Percentiles rank a stretch among this genome's conserved stretches.
These are phyloP conservation scores for Rhaphigaster nebulosa DNA, from an alignment of 2,888 invertebrate genomes.

Conservation along the genomic window DNA sequence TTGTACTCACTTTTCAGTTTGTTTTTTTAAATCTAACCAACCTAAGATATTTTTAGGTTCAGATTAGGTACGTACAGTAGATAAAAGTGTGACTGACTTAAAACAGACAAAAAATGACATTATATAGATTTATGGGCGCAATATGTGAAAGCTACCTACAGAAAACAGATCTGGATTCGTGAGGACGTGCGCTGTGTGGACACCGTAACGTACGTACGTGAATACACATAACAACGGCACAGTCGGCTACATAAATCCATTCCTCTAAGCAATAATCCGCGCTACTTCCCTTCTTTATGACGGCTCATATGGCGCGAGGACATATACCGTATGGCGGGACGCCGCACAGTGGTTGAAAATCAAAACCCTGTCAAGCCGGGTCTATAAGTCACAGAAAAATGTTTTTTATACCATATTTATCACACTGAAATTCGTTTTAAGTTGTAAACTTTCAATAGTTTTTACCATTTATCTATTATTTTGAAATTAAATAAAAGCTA, in stretches of 20 bases:
- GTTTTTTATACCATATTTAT: too few species aligned
- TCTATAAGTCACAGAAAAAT: too few species aligned
- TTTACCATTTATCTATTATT: too few species aligned
- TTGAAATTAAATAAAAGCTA: too few species aligned
- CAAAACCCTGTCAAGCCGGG: too few species aligned
- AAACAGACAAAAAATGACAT: not conserved
- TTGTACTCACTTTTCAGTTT: too few species aligned
- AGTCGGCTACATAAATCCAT: not conserved
- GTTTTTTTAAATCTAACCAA: too few species aligned
- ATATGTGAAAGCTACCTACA: not conserved
- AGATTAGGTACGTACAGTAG: too few species aligned
- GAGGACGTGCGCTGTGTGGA: not conserved
- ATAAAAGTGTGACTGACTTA: not conserved
- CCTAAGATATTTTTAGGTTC: too few species aligned
- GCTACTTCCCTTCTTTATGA: not conserved
- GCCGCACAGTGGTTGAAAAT: too few species aligned
- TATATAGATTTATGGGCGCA: not conserved
- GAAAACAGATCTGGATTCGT: not conserved
- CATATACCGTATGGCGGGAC: not conserved
- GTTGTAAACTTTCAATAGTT: too few species aligned
- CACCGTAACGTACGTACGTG: not conserved
- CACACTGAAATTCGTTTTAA: too few species aligned
- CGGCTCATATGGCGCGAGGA: not conserved
- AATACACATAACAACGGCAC: not conserved
- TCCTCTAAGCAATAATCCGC: not conserved